Percentiles rank a stretch among this genome's conserved stretches.
Evolutionary conservation across 92 coral and sea anemone species (phyloP).

Genomic region (Palythoa caribaeorum): DNA sequence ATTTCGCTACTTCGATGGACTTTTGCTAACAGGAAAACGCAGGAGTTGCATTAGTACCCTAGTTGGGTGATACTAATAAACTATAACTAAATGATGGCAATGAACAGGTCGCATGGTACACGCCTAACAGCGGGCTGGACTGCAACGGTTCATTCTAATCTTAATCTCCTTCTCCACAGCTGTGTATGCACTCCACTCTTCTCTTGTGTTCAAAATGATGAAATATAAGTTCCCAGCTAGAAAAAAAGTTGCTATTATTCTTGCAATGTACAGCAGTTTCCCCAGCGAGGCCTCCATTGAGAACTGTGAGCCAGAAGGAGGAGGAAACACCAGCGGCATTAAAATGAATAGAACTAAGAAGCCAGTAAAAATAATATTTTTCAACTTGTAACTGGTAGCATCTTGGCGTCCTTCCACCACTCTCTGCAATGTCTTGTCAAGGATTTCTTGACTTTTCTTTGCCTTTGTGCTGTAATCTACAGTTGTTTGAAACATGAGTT

Average conservation of each 20-base stretch:
- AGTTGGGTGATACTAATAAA: too few relatives aligned
- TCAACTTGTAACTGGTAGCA: slow-evolving; percentile 30
- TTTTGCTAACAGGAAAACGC: too few relatives aligned
- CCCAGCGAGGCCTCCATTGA: slow-evolving; percentile 34
- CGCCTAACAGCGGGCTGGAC: background rate
- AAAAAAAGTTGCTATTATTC: slow-evolving; percentile 32
- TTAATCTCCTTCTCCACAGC: slow-evolving; percentile 35
- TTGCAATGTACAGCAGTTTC: slow-evolving; percentile 25
- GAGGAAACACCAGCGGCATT: slow-evolving; percentile 44
- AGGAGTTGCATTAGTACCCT: too few relatives aligned
- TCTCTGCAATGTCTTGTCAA: background rate
- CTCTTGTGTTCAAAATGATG: slow-evolving; percentile 39
- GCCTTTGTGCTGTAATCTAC: background rate
- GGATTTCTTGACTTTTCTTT: slow-evolving; percentile 36
- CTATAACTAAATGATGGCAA: background rate
- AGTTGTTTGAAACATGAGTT: background rate
- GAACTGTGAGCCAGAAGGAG: background rate
- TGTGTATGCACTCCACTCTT: slow-evolving; percentile 52
- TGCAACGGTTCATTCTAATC: slow-evolving; percentile 36
- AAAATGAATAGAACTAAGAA: slow-evolving; percentile 29
- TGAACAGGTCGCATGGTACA: background rate
- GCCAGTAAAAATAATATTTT: slow-evolving; percentile 10
- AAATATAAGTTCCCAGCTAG: slow-evolving; percentile 39
- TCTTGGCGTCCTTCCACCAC: slow-evolving; percentile 36
- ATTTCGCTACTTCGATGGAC: too few relatives aligned